Percentiles rank a stretch among this genome's conserved stretches.
phyloP scores from a whole-genome alignment of 1,140 invertebrate species.

The Papilio machaon region DNA sequence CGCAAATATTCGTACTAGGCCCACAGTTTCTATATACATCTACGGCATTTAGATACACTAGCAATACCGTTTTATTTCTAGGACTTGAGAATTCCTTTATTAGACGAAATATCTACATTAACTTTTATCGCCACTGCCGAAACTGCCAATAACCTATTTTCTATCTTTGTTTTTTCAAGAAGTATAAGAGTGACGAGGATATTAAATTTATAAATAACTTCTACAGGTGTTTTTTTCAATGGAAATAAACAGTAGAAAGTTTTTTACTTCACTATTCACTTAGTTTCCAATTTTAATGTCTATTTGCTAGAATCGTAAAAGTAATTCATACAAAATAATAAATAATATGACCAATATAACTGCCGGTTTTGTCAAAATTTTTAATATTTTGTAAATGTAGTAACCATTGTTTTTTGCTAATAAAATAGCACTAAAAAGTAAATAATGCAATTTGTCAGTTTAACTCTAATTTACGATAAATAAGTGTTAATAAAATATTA shows the following conservation, averaged over 20 bases:
- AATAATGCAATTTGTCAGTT: not conserved
- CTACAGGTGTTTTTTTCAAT: not conserved
- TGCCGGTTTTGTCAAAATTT: not conserved
- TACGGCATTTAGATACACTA: not conserved
- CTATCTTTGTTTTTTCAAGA: not conserved
- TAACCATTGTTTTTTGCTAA: not conserved
- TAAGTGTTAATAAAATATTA: not conserved
- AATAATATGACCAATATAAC: not conserved
- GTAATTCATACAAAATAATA: not conserved
- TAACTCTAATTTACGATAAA: not conserved
- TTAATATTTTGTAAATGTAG: not conserved
- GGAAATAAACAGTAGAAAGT: not conserved
- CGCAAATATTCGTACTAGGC: too few relatives aligned
- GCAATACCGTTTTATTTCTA: too few relatives aligned
- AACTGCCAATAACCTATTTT: not conserved
- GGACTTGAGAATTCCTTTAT: too few relatives aligned
- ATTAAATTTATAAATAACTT: not conserved
- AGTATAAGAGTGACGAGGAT: not conserved
- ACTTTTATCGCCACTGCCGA: too few relatives aligned
- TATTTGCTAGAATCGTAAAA: not conserved
- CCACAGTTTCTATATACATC: not conserved
- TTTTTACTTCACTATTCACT: too few relatives aligned
- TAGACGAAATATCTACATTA: too few relatives aligned
- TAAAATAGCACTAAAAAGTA: not conserved
- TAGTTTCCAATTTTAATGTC: not conserved